These are phyloP conservation scores for Drosophila eohydei DNA, from an alignment of 2,888 invertebrate species.

Conservation along the genomic window DNA sequence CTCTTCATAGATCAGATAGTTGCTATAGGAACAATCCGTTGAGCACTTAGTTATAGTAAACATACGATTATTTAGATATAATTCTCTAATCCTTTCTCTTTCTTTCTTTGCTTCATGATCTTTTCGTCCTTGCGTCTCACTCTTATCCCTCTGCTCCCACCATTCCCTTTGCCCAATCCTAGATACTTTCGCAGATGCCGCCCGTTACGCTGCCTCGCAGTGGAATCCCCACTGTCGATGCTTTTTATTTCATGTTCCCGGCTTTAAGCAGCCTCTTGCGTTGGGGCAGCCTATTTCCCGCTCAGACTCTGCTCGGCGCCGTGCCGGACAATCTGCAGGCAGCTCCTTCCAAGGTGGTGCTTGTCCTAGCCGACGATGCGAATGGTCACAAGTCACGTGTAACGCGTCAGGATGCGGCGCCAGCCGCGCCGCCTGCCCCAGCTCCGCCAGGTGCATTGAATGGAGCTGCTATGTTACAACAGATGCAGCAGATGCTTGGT, in stretches of 20 bases:
- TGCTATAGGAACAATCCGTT: neutral
- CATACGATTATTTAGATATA: neutral
- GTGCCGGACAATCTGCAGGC: slow-evolving; percentile 46
- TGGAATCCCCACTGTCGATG: slow-evolving; percentile 47
- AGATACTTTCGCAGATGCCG: slow-evolving; percentile 67
- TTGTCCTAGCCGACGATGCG: slow-evolving; percentile 78
- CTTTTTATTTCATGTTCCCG: slow-evolving; percentile 63
- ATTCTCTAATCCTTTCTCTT: neutral
- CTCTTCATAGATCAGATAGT: neutral
- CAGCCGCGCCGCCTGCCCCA: neutral
- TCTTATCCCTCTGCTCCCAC: neutral
- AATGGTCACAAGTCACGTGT: slow-evolving; percentile 51
- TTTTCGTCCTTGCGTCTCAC: neutral
- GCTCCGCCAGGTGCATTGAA: neutral
- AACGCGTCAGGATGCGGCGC: slow-evolving; percentile 52
- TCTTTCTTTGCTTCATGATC: neutral
- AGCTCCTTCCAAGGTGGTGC: slow-evolving; percentile 74
- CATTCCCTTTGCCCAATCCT: neutral
- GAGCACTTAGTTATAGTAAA: neutral
- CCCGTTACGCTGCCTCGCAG: slow-evolving; percentile 27
- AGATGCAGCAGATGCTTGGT: slow-evolving; percentile 36
- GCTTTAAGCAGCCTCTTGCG: slow-evolving; percentile 66
- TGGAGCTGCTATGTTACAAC: slow-evolving; percentile 15
- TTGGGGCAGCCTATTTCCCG: slow-evolving; percentile 66
- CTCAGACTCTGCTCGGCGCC: slow-evolving; percentile 55